Conservation (phyloP, 2,888 invertebrate species). For the Leptinotarsa juncta region DNA sequence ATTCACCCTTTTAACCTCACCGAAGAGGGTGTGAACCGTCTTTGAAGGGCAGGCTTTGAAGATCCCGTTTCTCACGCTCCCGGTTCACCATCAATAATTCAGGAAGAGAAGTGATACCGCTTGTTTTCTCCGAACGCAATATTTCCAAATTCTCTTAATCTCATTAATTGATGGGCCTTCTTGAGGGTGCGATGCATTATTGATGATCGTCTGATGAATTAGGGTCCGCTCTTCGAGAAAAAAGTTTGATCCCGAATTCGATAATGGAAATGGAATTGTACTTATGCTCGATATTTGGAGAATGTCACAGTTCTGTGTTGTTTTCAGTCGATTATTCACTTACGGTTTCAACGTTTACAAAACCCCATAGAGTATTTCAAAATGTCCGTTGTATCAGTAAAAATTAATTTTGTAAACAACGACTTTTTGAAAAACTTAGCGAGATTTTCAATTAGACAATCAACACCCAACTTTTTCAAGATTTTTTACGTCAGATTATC, state of each 20-base stretch:
- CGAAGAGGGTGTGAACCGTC: slow-evolving; percentile 21
- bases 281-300: background rate
- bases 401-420: no score
- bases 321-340: background rate
- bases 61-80: slow-evolving; percentile 15
- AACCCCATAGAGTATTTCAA: no score
- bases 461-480: no score
- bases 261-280: slow-evolving; percentile 12
- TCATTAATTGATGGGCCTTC: slow-evolving; percentile 37
- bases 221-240: slow-evolving; percentile 2
- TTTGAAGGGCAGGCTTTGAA: background rate
- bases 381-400: no score
- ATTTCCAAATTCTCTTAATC: slow-evolving; percentile 38
- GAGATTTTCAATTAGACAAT: no score
- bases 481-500: no score
- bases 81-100: slow-evolving; percentile 37
- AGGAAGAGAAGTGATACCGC: slow-evolving; percentile 41
- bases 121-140: slow-evolving; percentile 35
- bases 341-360: no score
- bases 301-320: background rate
- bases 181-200: slow-evolving; percentile 30
- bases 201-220: slow-evolving; percentile 25
- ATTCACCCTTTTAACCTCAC: slow-evolving; percentile 19
- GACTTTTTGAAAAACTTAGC: no score
- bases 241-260: background rate